Percentiles rank a stretch among this genome's conserved stretches.
phyloP scores from a whole-genome alignment of 2,888 invertebrate genomes.

The Dione juno region DNA sequence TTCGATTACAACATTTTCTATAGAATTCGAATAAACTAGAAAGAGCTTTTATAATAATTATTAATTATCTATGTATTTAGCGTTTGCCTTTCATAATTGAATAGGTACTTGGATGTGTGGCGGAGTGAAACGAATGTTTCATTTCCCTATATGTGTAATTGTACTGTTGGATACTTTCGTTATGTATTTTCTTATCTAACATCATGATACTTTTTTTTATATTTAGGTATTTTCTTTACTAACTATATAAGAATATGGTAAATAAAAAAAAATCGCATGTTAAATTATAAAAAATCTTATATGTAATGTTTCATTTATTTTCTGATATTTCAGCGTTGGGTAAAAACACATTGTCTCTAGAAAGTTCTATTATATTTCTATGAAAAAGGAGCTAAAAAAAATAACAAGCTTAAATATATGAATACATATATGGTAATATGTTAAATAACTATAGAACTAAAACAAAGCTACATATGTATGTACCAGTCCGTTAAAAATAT shows the following conservation, averaged over 20 bases:
- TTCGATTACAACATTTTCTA: background rate
- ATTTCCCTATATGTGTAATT: constrained; percentile 12
- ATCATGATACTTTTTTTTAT: too few relatives aligned
- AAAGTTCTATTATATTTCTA: too few relatives aligned
- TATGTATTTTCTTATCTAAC: background rate
- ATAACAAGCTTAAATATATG: background rate
- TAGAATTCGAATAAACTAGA: background rate
- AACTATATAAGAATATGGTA: background rate
- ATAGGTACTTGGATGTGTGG: constrained; percentile 3
- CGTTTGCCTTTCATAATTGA: background rate
- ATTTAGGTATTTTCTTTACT: background rate
- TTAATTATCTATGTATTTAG: background rate
- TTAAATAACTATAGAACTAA: background rate
- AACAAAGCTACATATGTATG: constrained; percentile 2
- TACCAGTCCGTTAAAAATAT: background rate
- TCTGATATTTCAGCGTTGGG: too few relatives aligned
- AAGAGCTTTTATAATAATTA: background rate
- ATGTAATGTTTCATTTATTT: too few relatives aligned
- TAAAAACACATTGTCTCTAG: too few relatives aligned
- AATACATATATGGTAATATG: background rate
- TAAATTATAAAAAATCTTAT: too few relatives aligned
- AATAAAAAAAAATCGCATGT: too few relatives aligned
- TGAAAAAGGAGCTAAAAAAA: background rate
- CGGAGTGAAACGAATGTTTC: constrained; percentile 14
- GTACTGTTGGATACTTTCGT: background rate